phyloP scores from a whole-genome alignment of 1,140 invertebrate genomes.

The Pseudomyrmex sp. region DNA sequence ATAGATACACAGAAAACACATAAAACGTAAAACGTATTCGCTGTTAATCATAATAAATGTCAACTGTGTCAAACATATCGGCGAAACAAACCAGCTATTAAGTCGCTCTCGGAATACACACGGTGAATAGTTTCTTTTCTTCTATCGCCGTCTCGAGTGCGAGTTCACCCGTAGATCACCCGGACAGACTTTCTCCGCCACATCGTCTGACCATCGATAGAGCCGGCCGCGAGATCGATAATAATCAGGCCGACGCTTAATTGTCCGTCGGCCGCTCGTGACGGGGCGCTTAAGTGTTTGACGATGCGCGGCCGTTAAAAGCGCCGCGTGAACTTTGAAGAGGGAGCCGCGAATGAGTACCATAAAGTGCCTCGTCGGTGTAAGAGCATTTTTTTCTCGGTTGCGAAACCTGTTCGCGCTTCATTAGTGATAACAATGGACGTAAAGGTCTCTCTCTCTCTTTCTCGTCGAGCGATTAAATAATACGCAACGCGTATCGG shows the following conservation, averaged over 20 bases:
- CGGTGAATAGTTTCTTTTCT: slow-evolving; percentile 18
- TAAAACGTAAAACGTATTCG: neutral
- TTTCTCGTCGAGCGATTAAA: slow-evolving; percentile 32
- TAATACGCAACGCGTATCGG: slow-evolving; percentile 17
- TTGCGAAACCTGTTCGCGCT: slow-evolving; percentile 57
- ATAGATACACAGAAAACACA: too few species aligned
- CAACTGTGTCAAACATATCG: neutral
- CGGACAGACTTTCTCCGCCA: slow-evolving; percentile 68
- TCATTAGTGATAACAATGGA: slow-evolving; percentile 58
- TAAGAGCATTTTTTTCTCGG: slow-evolving; percentile 55
- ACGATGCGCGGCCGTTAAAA: slow-evolving; percentile 49
- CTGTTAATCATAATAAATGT: slow-evolving; percentile 18
- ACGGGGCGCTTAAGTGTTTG: slow-evolving; percentile 47
- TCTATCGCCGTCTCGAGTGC: slow-evolving; percentile 8
- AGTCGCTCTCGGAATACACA: neutral
- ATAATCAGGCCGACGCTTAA: slow-evolving; percentile 68
- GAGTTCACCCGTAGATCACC: slow-evolving; percentile 50
- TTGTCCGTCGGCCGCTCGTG: slow-evolving; percentile 54
- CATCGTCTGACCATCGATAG: slow-evolving; percentile 38
- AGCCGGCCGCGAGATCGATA: slow-evolving; percentile 62
- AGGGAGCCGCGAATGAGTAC: slow-evolving; percentile 1
- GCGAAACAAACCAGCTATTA: slow-evolving; percentile 43
- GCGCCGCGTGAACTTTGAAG: slow-evolving; percentile 48
- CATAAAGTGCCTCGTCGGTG: slow-evolving; percentile 39
- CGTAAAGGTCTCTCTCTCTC: neutral